Evolutionary conservation across 2,113 vertebrate genomes (phyloP), one percentile per base, ranked within the genome.

Genomic region (Chloebia gouldiae): DNA sequence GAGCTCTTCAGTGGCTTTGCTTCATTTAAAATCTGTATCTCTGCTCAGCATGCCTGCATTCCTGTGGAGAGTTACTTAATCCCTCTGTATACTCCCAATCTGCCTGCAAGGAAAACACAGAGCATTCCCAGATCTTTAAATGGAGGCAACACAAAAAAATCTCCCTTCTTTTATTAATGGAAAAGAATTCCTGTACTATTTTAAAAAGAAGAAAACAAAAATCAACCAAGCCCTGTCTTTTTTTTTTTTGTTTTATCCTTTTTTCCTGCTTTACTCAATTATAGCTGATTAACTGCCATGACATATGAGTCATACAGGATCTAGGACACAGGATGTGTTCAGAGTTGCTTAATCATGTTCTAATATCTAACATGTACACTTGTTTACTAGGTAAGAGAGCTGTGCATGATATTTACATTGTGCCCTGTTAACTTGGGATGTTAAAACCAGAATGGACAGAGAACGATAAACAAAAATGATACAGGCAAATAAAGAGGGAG

Each of bases 291-390:
- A 96, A 80, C 54, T 93, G 93, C 87, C 78, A 85, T 80, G 96
- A 94, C 93, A 86, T 92, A 93, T 91, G 95, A 94, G 63, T 96
- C 93, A 95, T 1, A 14, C 63, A 94, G 91, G 93, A 95, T 93
- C 81, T 89, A 63, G 88, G 95, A 88, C 94, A 94, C 86, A 88
- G 87, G 87, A 91, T 88, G 81, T 39, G 50, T 90, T 82, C 90
- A 40, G 66, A 50, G 50, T 82, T 95, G 84, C 92, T 90, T 91
- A 71, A 91, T 94, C 78, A 59, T 28, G 39, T 47, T 77, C 81
- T 82, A 65, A 91, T 88, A 91, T 70, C 91, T 82, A 35, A 82
- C 78, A 77, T 80, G 79, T 40, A 81, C 71, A 64, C 71, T 95
- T 95, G 75, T 94, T 95, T 92, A 73, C 75, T 90, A 80, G 60